A percentile compares a stretch with the other conserved stretches of the same genome.
These are phyloP conservation scores for Euwallacea fornicatus DNA, from an alignment of 1,140 invertebrate genomes.

Conservation along the genomic window DNA sequence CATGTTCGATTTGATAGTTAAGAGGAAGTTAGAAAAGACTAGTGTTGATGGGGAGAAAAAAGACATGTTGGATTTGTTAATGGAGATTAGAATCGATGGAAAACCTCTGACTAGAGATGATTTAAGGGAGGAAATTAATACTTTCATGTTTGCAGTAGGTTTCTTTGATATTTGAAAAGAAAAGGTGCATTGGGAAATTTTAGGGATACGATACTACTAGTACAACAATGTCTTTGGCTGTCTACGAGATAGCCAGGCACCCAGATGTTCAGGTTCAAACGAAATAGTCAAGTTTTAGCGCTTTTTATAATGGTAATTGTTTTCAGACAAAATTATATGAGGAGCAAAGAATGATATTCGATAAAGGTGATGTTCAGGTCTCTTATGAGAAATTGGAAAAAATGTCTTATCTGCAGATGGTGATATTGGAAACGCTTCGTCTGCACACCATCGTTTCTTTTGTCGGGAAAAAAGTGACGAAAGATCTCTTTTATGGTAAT, in stretches of 20 bases:
- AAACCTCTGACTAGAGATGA: conserved; percentile 16
- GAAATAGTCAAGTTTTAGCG: neutral
- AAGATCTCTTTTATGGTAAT: conserved; percentile 40
- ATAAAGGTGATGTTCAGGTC: neutral
- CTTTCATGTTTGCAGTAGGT: conserved; percentile 31
- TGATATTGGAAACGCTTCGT: conserved; percentile 65
- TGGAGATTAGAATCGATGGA: conserved; percentile 28
- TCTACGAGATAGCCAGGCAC: conserved; percentile 63
- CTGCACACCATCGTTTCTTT: conserved; percentile 65
- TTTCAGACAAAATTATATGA: neutral
- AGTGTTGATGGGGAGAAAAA: neutral
- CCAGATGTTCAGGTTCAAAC: conserved; percentile 59
- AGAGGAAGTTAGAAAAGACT: conserved; percentile 4
- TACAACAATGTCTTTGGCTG: conserved; percentile 59
- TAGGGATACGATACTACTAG: conserved; percentile 73
- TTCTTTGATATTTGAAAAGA: neutral
- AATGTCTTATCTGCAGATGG: conserved; percentile 65
- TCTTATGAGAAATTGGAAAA: conserved; percentile 55
- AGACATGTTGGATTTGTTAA: conserved; percentile 25
- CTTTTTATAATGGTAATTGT: no score
- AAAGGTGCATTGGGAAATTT: conserved; percentile 7
- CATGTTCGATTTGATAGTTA: conserved; percentile 26
- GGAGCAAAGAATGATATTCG: neutral
- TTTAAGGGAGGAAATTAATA: conserved; percentile 32
- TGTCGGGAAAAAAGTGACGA: conserved; percentile 54